phyloP scores from a whole-genome alignment of 2,797 vertebrate genomes.

The Lacerta viridis region DNA sequence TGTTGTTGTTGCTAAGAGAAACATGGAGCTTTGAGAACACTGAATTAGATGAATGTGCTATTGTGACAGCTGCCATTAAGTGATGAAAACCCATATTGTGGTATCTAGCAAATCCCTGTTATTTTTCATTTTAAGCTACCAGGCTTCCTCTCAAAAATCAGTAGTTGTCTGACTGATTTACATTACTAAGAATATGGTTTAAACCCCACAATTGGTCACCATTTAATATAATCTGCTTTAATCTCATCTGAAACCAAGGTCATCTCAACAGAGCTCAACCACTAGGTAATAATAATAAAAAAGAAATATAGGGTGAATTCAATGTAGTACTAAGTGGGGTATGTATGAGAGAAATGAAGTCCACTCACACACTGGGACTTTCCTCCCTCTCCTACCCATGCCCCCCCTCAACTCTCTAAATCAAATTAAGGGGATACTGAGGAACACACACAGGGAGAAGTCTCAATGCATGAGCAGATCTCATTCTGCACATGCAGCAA shows the following conservation, averaged over 20 bases:
- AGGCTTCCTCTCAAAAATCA: slow-evolving; percentile 51
- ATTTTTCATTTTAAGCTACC: slow-evolving; percentile 52
- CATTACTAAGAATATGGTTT: slow-evolving; percentile 9
- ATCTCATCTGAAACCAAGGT: not conserved
- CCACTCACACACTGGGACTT: too few relatives aligned
- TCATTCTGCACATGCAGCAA: too few relatives aligned
- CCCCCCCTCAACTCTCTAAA: too few relatives aligned
- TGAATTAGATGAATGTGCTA: slow-evolving; percentile 59
- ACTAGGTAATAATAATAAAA: not conserved
- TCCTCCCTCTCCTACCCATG: too few relatives aligned
- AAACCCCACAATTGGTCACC: not conserved
- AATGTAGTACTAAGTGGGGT: too few relatives aligned
- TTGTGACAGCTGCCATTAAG: slow-evolving; percentile 74
- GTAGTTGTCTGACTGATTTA: slow-evolving; percentile 31
- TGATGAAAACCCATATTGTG: slow-evolving; percentile 56
- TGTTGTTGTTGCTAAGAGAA: slow-evolving; percentile 79
- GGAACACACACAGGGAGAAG: too few relatives aligned
- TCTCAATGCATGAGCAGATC: too few relatives aligned
- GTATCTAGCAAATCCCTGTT: slow-evolving; percentile 67
- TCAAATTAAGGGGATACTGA: too few relatives aligned
- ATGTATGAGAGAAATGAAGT: too few relatives aligned
- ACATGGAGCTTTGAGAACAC: slow-evolving; percentile 73
- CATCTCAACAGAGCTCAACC: slow-evolving; percentile 21
- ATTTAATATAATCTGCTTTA: not conserved
- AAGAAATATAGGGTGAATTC: not conserved